Conservation (phyloP, 2,797 vertebrate genomes). For the Anas bahamensis region DNA sequence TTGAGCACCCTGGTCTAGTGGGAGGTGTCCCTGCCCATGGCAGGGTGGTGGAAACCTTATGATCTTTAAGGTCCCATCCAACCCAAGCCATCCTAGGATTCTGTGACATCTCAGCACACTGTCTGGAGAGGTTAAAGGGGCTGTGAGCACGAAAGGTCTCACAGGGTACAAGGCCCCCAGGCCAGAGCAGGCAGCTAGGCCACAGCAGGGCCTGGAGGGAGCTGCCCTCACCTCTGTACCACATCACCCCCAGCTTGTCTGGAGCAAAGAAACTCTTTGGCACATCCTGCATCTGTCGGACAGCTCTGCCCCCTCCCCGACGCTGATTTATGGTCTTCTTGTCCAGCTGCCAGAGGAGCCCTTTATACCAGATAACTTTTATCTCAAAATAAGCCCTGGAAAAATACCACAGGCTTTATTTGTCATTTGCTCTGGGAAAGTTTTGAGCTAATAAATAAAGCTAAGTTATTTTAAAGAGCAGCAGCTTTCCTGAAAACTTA, state of each 20-base stretch:
- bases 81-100: background rate
- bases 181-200: background rate
- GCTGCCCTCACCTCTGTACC: background rate
- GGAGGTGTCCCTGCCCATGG: background rate
- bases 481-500: conserved; percentile 48
- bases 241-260: background rate
- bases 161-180: background rate
- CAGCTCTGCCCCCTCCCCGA: background rate
- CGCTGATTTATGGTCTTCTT: conserved; percentile 19
- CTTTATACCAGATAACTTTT: conserved; percentile 51
- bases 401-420: conserved; percentile 63
- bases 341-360: conserved; percentile 35
- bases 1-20: background rate
- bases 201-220: background rate
- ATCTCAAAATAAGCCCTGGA: conserved; percentile 62
- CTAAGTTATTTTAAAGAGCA: conserved; percentile 64
- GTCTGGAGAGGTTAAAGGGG: background rate
- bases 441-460: conserved; percentile 67
- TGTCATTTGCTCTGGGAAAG: conserved; percentile 72
- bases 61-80: background rate
- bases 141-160: background rate
- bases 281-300: background rate
- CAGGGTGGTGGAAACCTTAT: background rate
- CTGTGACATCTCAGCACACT: background rate
- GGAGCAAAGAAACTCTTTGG: background rate